A percentile compares a stretch with the other conserved stretches of the same genome.
phyloP scores from a whole-genome alignment of 2,888 invertebrate species.

The Ecliptopera silaceata region DNA sequence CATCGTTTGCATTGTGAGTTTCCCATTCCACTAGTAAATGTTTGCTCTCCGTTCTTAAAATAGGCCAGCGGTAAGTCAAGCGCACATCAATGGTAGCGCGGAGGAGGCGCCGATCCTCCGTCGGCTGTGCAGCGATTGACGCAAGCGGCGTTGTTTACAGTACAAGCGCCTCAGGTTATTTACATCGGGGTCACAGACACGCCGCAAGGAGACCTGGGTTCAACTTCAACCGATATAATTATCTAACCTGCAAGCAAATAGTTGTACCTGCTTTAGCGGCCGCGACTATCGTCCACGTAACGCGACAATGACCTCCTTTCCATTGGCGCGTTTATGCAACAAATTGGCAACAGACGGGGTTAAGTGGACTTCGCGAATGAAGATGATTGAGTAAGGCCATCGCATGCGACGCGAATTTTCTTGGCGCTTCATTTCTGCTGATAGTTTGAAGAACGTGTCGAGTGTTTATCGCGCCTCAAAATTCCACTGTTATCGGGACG shows the following conservation, averaged over 20 bases:
- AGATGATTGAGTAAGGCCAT: conserved; percentile 67
- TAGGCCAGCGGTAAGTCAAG: conserved; percentile 55
- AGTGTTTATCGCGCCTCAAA: conserved; percentile 61
- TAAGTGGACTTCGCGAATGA: conserved; percentile 63
- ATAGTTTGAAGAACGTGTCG: conserved; percentile 38
- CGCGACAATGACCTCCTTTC: conserved; percentile 78
- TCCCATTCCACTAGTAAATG: conserved; percentile 44
- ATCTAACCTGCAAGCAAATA: conserved; percentile 65
- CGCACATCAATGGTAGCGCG: conserved; percentile 58
- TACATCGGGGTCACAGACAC: conserved; percentile 83
- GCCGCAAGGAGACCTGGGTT: conserved; percentile 73
- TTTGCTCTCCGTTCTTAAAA: conserved; percentile 51
- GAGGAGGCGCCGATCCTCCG: conserved; percentile 32
- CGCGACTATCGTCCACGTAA: conserved; percentile 52
- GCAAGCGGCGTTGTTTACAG: conserved; percentile 78
- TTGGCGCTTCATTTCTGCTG: conserved; percentile 39
- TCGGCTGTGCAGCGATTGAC: conserved; percentile 64
- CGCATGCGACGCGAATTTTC: conserved; percentile 41
- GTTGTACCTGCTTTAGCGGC: conserved; percentile 51
- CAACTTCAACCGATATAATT: conserved; percentile 75
- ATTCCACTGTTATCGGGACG: conserved; percentile 58
- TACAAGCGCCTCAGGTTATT: conserved; percentile 78
- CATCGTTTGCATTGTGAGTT: conserved; percentile 44
- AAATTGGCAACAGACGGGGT: conserved; percentile 61
- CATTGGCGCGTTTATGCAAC: conserved; percentile 79